Evolutionary conservation across 2,888 invertebrate genomes (phyloP), one percentile per base, ranked within the genome.

Genomic region (Tuta absoluta): DNA sequence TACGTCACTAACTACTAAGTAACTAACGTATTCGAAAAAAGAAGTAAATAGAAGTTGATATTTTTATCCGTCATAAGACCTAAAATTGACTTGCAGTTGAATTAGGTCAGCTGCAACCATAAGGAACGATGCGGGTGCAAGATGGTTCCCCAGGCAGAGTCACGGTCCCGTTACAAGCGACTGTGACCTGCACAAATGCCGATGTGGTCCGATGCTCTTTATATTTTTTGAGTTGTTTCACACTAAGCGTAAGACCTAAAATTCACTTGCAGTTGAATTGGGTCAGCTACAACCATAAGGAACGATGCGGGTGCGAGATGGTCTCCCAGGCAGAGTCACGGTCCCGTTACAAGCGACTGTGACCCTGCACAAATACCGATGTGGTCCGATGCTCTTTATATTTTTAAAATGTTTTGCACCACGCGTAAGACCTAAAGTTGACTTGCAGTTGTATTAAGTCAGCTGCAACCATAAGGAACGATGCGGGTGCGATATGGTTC

Each of bases 141-240:
- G 28, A 28, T 56, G 56, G 17, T 56, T 28, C 56, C 56, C 56
- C 56, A 8, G 41, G 28, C 28, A 28, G 7, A 24, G 56, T 28
- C 23, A 12, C n/a, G 23, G 56, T 56, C 56, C 56, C 56, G 56
- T 56, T 56, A 28, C 28, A 14, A 19, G 21, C 12, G 41, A 41
- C 41, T 49, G 49, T 49, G 17, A 49, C 49, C 19, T 17, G 14
- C 8, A 49, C 49, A 10, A 41, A 59, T 59, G 21, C 59, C 38
- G 41, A 59, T 59, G 8, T n/a, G 59, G 41, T 59, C 49, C 57
- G 14, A 56, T 28, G 56, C n/a, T 28, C 28, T 56, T 56, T 49
- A 11, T 49, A 49, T 41, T 41, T 11, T 58, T 62, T 64, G 58
- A 21, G 48, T 58, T 51, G n/a, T 49, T 62, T 51, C 53, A 5